Percentiles rank a stretch among this genome's conserved stretches.
These are phyloP conservation scores for Hippocampus abdominalis DNA, from an alignment of 2,113 vertebrate species.

Conservation along the genomic window DNA sequence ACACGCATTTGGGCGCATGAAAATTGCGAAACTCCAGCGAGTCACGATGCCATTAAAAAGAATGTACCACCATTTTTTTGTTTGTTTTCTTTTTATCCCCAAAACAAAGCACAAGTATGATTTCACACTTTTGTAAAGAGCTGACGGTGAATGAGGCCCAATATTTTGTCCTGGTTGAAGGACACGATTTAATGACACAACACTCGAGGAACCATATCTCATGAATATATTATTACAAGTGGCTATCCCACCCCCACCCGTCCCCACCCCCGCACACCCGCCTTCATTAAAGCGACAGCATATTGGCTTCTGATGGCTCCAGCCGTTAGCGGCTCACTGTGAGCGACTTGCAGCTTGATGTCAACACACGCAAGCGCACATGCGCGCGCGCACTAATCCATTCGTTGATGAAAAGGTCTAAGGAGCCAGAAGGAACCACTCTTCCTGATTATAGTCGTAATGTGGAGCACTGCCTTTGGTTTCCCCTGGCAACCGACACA, in stretches of 20 bases:
- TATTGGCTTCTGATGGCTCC: conserved; percentile 29
- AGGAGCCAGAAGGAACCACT: conserved; percentile 50
- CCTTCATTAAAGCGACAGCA: conserved; percentile 13
- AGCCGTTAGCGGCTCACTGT: conserved; percentile 14
- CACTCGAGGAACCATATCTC: conserved; percentile 17
- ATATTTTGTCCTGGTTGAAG: conserved; percentile 8
- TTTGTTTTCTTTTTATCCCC: not conserved
- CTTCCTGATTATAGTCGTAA: conserved; percentile 57
- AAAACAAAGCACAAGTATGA: not conserved
- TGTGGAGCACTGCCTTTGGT: conserved; percentile 34
- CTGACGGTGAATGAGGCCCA: not conserved
- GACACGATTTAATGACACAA: conserved; percentile 10
- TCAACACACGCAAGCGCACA: conserved; percentile 9
- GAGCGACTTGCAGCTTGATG: conserved; percentile 31
- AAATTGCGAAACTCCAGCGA: not conserved
- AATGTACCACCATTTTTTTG: not conserved
- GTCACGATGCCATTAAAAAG: not conserved
- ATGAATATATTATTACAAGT: conserved; percentile 3
- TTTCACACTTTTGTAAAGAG: not conserved
- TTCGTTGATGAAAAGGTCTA: conserved; percentile 58
- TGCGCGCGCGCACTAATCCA: conserved; percentile 36
- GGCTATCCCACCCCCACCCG: not conserved
- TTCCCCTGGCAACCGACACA: conserved; percentile 53
- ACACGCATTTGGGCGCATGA: no score
- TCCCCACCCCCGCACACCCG: no score